A percentile compares a stretch with the other conserved stretches of the same genome.
phyloP scores from a whole-genome alignment of 2,888 invertebrate species.

The Agapostemon virescens region DNA sequence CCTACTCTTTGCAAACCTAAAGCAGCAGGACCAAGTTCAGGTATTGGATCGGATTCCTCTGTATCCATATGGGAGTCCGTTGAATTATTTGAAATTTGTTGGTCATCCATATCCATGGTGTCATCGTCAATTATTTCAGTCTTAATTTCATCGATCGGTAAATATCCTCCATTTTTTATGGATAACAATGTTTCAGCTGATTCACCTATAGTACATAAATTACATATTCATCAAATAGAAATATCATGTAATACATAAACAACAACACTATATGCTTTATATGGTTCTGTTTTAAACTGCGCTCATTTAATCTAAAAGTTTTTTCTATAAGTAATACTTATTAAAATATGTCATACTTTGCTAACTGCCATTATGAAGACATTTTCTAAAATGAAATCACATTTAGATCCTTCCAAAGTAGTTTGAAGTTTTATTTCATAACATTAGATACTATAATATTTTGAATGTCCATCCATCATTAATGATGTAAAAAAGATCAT shows the following conservation, averaged over 20 bases:
- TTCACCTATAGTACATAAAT: constrained; percentile 79
- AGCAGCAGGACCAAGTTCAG: constrained; percentile 89
- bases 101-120: constrained; percentile 84
- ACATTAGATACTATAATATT: constrained; percentile 14
- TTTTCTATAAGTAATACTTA: not conserved
- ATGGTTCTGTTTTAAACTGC: not conserved
- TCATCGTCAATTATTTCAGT: constrained; percentile 79
- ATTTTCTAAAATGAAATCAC: constrained; percentile 3
- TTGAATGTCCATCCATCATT: constrained; percentile 15
- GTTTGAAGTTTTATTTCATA: constrained; percentile 12
- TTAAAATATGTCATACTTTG: not conserved
- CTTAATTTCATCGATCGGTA: constrained; percentile 72
- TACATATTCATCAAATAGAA: not conserved
- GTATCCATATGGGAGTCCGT: constrained; percentile 81
- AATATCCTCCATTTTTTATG: constrained; percentile 82
- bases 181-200: constrained; percentile 82
- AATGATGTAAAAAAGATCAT: constrained; percentile 18
- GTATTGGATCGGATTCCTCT: constrained; percentile 85
- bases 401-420: not conserved
- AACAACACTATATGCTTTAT: not conserved
- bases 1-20: constrained; percentile 91
- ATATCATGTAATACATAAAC: not conserved
- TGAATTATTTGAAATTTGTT: constrained; percentile 74
- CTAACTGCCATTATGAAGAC: not conserved
- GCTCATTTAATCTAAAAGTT: not conserved